A percentile compares a stretch with the other conserved stretches of the same genome.
Conservation (phyloP, 2,797 vertebrate species). For the Glyptemys insculpta region DNA sequence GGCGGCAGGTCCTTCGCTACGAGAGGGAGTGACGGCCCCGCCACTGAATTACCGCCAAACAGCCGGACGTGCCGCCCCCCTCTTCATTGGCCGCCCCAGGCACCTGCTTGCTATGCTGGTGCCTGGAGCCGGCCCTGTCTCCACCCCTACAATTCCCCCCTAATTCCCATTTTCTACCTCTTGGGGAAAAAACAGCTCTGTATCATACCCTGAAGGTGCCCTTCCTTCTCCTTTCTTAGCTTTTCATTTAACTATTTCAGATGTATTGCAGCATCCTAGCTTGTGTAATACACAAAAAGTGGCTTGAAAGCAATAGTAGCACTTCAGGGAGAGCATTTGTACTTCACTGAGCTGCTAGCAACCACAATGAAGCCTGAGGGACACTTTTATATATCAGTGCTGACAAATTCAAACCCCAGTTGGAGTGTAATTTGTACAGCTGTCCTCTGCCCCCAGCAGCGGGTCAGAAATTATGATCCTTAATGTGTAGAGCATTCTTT, state of each 20-base stretch:
- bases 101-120: too few species aligned
- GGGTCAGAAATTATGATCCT: not conserved
- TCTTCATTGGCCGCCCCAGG: too few species aligned
- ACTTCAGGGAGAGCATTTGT: constrained; percentile 11
- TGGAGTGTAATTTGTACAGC: constrained; percentile 48
- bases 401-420: constrained; percentile 44
- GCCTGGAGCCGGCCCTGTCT: not conserved
- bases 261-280: not conserved
- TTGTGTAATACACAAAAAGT: not conserved
- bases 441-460: constrained; percentile 28
- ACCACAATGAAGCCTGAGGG: constrained; percentile 8
- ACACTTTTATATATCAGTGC: constrained; percentile 25
- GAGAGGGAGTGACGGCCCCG: too few species aligned
- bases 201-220: not conserved
- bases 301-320: not conserved
- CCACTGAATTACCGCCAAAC: too few species aligned
- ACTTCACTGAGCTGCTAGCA: constrained; percentile 42
- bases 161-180: rapidly evolving
- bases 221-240: constrained; percentile 5
- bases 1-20: too few species aligned
- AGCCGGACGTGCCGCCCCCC: too few species aligned
- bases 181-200: not conserved
- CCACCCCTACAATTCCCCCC: not conserved
- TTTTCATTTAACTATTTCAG: not conserved
- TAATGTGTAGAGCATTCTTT: not conserved